These are phyloP conservation scores for Elanus axillaris DNA, from an alignment of 2,113 vertebrate species.

Conservation along the genomic window DNA sequence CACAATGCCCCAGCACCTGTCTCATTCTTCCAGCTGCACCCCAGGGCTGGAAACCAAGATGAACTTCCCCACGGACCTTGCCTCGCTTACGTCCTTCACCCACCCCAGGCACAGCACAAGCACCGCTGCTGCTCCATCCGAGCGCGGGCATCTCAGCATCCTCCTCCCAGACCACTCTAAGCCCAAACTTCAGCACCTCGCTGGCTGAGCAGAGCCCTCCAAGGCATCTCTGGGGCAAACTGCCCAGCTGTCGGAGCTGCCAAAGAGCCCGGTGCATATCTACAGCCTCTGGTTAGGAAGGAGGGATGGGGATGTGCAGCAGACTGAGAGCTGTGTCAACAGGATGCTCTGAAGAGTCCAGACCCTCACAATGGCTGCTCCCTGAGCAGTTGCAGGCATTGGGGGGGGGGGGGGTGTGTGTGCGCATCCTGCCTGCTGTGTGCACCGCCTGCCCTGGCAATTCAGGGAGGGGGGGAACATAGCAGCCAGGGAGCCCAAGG, in stretches of 20 bases:
- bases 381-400: too few relatives aligned
- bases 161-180: accelerated
- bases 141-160: background rate
- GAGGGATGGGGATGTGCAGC: too few relatives aligned
- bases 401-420: too few relatives aligned
- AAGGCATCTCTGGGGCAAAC: background rate
- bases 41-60: background rate
- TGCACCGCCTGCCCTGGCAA: accelerated
- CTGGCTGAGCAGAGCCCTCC: accelerated
- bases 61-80: background rate
- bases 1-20: accelerated
- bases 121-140: background rate
- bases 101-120: background rate
- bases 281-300: too few relatives aligned
- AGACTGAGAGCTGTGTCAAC: too few relatives aligned
- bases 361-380: too few relatives aligned
- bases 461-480: background rate
- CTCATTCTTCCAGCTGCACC: background rate
- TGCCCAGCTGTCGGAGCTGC: too few relatives aligned
- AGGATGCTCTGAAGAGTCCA: too few relatives aligned
- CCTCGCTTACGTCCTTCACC: background rate
- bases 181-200: background rate
- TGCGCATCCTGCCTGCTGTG: too few relatives aligned
- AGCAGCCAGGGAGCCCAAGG: background rate
- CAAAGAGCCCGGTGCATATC: too few relatives aligned